A percentile compares a stretch with the other conserved stretches of the same genome.
These are phyloP conservation scores for Hippocampus abdominalis DNA, from an alignment of 2,113 vertebrate species.

Conservation along the genomic window DNA sequence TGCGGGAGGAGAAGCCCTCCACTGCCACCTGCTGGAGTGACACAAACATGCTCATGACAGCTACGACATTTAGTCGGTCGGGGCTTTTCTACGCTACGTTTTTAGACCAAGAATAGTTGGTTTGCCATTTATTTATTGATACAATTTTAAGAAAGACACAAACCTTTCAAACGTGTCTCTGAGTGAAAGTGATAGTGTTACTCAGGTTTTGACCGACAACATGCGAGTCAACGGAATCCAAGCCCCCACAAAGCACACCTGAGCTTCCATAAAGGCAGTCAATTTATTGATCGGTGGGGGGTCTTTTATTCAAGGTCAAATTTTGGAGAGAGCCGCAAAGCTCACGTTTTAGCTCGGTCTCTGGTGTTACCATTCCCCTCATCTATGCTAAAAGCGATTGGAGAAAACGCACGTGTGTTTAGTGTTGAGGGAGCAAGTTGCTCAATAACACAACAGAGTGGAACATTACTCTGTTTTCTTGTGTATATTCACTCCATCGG, in stretches of 20 bases:
- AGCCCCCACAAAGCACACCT: neutral
- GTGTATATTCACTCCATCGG: too few species aligned
- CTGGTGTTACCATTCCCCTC: neutral
- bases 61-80: too few species aligned
- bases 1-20: too few species aligned
- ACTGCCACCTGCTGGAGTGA: too few species aligned
- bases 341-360: neutral
- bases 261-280: neutral
- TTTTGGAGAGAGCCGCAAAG: neutral
- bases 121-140: neutral
- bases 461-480: too few species aligned
- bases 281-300: neutral
- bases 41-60: neutral
- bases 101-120: neutral
- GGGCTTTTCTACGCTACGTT: too few species aligned
- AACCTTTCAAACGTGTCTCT: neutral
- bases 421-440: too few species aligned
- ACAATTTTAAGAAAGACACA: neutral
- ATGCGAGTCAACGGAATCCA: neutral
- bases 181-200: neutral
- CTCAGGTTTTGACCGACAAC: neutral
- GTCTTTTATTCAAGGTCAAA: neutral
- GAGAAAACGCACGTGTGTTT: too few species aligned
- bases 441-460: too few species aligned
- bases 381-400: too few species aligned